Conservation (phyloP, 2,113 vertebrate genomes). For the Limnothrissa miodon region DNA sequence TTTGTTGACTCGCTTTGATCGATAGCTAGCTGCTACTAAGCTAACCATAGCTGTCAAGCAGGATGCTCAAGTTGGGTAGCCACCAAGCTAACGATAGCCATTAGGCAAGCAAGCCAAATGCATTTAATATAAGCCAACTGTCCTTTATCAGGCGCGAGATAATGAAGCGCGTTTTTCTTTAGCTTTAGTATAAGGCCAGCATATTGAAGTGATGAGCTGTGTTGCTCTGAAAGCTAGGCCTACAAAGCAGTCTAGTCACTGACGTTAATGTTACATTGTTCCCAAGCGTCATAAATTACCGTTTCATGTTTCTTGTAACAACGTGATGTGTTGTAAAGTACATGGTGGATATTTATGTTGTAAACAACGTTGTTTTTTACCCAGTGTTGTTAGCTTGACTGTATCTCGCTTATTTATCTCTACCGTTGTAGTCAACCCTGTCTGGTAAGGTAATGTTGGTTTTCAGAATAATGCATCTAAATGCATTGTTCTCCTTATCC, state of each 20-base stretch:
- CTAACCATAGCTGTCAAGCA: slow-evolving; percentile 2
- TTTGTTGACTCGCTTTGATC: not conserved
- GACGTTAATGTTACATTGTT: not conserved
- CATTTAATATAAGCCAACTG: not conserved
- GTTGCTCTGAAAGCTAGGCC: not conserved
- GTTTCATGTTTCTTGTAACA: not conserved
- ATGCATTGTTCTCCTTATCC: not conserved
- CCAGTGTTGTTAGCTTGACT: not conserved
- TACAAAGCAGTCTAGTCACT: not conserved
- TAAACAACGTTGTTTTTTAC: too few relatives aligned
- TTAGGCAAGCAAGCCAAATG: not conserved
- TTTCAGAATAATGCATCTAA: not conserved
- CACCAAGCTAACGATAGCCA: not conserved
- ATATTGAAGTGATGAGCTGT: not conserved
- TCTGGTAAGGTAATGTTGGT: not conserved
- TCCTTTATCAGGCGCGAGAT: not conserved
- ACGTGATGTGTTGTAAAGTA: not conserved
- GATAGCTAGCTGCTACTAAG: not conserved
- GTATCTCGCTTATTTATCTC: not conserved
- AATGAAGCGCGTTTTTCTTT: not conserved
- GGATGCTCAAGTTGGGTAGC: not conserved
- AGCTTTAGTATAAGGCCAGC: not conserved
- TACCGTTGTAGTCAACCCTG: not conserved
- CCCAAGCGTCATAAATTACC: not conserved
- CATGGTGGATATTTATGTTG: too few relatives aligned